These are phyloP conservation scores for Ahaetulla prasina DNA, from an alignment of 2,113 vertebrate genomes.

Conservation along the genomic window DNA sequence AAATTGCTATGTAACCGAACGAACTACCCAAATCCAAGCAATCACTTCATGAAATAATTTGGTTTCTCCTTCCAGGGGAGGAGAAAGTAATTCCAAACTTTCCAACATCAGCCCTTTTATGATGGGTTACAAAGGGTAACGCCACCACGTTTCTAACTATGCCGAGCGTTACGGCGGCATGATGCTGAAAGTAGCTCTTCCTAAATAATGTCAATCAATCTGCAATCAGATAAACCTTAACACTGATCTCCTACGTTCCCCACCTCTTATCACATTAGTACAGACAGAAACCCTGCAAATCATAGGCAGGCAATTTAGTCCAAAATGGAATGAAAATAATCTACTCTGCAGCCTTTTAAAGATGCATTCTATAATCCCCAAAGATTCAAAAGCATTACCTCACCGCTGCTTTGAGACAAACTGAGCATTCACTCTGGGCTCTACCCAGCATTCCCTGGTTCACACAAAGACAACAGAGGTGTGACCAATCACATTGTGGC, in stretches of 20 bases:
- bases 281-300: neutral
- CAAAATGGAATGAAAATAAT: constrained; percentile 49
- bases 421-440: constrained; percentile 82
- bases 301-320: constrained; percentile 38
- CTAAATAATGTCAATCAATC: neutral
- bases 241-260: constrained; percentile 15
- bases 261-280: constrained; percentile 15
- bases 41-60: neutral
- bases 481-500: constrained; percentile 90
- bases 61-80: neutral
- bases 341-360: constrained; percentile 72
- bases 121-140: neutral
- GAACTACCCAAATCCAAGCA: neutral
- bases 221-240: constrained; percentile 11
- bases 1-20: neutral
- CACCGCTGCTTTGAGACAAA: constrained; percentile 80
- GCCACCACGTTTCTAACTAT: neutral
- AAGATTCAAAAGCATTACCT: constrained; percentile 73
- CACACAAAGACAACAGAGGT: constrained; percentile 94
- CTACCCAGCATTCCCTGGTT: constrained; percentile 86
- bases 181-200: constrained; percentile 8
- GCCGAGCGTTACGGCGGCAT: neutral
- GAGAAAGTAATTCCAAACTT: constrained; percentile 2
- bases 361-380: constrained; percentile 69
- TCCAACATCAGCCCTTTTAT: neutral